Percentiles rank a stretch among this genome's conserved stretches.
Conservation (phyloP, 1,140 invertebrate species). For the Nephotettix cincticeps region DNA sequence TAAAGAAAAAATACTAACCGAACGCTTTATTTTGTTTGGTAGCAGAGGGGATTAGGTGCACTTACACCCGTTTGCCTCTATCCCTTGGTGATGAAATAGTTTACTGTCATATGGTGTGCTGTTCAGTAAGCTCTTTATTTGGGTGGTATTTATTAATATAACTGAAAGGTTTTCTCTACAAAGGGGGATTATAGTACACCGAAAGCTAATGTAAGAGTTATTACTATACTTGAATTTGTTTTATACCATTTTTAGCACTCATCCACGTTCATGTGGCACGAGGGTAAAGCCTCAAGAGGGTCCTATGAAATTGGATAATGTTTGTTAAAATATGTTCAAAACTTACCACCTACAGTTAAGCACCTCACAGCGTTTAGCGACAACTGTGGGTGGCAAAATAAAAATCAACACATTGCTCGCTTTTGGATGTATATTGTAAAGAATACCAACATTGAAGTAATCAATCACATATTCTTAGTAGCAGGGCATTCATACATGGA, state of each 20-base stretch:
- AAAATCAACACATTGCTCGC: not conserved
- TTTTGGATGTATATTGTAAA: constrained; percentile 11
- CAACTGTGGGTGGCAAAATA: constrained; percentile 20
- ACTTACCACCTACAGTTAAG: constrained; percentile 4
- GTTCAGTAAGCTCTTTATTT: not conserved
- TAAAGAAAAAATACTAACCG: not conserved
- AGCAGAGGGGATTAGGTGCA: constrained; percentile 1
- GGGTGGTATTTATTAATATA: not conserved
- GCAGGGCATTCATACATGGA: constrained; percentile 29
- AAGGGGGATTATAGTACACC: not conserved
- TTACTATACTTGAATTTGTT: not conserved
- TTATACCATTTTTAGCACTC: not conserved
- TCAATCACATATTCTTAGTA: constrained; percentile 17
- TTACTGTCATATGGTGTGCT: not conserved
- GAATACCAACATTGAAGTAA: not conserved
- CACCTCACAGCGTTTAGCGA: constrained; percentile 7
- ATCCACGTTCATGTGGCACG: constrained; percentile 39
- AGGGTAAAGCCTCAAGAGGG: constrained; percentile 40
- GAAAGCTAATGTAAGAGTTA: not conserved
- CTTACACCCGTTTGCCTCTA: constrained; percentile 6
- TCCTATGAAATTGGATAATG: constrained; percentile 41
- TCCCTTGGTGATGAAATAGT: not conserved
- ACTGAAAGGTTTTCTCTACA: not conserved
- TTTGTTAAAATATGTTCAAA: constrained; percentile 10
- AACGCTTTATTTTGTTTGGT: constrained; percentile 9